These are phyloP conservation scores for Brachyhypopomus gauderio DNA, from an alignment of 2,113 vertebrate genomes.

Conservation along the genomic window DNA sequence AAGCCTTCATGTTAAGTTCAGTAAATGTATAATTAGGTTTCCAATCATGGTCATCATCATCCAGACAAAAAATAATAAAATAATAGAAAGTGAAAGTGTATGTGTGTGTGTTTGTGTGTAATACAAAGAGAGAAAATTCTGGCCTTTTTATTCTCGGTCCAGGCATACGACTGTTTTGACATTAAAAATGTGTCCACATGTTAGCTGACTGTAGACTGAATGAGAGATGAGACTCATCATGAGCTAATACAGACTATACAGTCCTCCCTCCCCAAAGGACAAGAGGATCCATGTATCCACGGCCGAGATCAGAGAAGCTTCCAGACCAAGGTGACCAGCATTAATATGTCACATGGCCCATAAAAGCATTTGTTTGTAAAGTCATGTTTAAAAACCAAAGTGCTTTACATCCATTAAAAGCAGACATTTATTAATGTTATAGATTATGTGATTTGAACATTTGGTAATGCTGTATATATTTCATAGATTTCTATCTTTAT, in stretches of 20 bases:
- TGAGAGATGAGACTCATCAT: constrained; percentile 66
- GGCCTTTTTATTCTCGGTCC: constrained; percentile 61
- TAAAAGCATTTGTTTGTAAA: no score
- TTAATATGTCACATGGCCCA: no score
- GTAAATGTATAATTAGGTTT: constrained; percentile 28
- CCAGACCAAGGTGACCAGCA: no score
- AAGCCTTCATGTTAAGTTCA: constrained; percentile 37
- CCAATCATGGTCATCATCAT: background rate
- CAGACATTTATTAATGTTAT: no score
- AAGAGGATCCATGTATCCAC: background rate
- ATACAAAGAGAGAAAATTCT: background rate
- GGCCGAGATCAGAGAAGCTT: background rate
- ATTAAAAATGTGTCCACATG: constrained; percentile 74
- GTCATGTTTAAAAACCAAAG: no score
- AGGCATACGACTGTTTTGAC: constrained; percentile 64
- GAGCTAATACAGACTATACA: constrained; percentile 63
- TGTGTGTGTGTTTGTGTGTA: background rate
- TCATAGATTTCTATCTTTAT: no score
- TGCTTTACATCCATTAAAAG: no score
- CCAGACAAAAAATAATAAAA: no score
- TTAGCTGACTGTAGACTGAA: constrained; percentile 73
- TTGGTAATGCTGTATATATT: no score
- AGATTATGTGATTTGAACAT: no score
- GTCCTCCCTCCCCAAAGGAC: background rate
- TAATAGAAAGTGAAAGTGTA: no score